phyloP scores from a whole-genome alignment of 2,888 invertebrate genomes.

The Yponomeuta plumbellus region DNA sequence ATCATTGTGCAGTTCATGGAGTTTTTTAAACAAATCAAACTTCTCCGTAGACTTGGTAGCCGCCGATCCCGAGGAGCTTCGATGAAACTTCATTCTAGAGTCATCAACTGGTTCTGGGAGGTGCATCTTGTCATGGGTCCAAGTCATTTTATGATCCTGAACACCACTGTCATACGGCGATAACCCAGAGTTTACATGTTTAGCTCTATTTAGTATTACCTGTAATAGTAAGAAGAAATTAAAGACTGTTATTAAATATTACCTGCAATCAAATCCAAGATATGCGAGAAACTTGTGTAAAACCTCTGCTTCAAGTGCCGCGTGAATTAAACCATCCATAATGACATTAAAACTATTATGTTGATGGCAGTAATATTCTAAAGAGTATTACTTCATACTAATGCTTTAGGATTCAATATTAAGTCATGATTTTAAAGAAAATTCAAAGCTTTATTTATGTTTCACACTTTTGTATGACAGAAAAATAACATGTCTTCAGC shows the following conservation, averaged over 20 bases:
- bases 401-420: constrained; percentile 63
- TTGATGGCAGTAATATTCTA: constrained; percentile 58
- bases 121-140: constrained; percentile 72
- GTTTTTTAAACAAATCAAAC: constrained; percentile 71
- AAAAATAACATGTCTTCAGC: constrained; percentile 67
- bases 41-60: constrained; percentile 56
- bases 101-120: constrained; percentile 69
- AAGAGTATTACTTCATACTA: constrained; percentile 66
- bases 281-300: constrained; percentile 48
- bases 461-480: constrained; percentile 71
- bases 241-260: constrained; percentile 17
- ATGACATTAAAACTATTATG: constrained; percentile 70
- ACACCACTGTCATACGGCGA: constrained; percentile 67
- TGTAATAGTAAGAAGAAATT: constrained; percentile 35
- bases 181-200: constrained; percentile 69
- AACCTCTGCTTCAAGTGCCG: constrained; percentile 76
- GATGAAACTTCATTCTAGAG: constrained; percentile 66
- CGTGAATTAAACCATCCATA: constrained; percentile 77
- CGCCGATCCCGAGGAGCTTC: constrained; percentile 51
- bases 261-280: constrained; percentile 1
- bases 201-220: constrained; percentile 70
- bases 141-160: constrained; percentile 73
- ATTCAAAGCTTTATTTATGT: constrained; percentile 74
- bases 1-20: constrained; percentile 69
- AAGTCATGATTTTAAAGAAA: constrained; percentile 74